Evolutionary conservation across 2,888 invertebrate genomes (phyloP).

Genomic region (Yponomeuta sedellus): DNA sequence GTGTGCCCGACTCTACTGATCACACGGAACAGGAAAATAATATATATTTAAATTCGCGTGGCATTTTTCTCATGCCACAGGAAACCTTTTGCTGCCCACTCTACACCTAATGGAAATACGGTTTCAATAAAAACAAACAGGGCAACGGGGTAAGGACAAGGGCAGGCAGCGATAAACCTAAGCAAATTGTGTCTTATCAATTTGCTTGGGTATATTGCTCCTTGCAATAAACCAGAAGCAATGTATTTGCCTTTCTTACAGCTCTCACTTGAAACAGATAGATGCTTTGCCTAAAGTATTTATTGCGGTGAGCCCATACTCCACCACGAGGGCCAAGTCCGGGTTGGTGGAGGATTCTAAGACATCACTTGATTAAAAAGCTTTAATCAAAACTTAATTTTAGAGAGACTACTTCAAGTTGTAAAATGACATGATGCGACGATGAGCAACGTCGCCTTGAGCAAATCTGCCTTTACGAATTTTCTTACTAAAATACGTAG

Average conservation of each 20-base stretch:
- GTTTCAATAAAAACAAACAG: not conserved
- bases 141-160: too few species aligned
- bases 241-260: not conserved
- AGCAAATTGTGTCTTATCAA: too few species aligned
- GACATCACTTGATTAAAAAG: not conserved
- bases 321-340: too few species aligned
- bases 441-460: too few species aligned
- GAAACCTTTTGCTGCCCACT: not conserved
- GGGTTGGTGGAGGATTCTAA: too few species aligned
- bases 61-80: not conserved
- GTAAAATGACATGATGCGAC: too few species aligned
- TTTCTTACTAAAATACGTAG: too few species aligned
- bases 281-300: too few species aligned
- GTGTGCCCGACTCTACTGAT: slow-evolving; percentile 15
- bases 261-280: not conserved
- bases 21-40: slow-evolving; percentile 10
- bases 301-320: too few species aligned
- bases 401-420: too few species aligned
- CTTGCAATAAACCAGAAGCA: not conserved
- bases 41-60: not conserved
- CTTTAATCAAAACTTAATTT: not conserved
- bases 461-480: too few species aligned
- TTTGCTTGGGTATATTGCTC: not conserved
- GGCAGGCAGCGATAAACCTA: too few species aligned
- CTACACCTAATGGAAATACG: not conserved